Conservation (phyloP, 1,140 invertebrate genomes). For the Nautilus pompilius region DNA sequence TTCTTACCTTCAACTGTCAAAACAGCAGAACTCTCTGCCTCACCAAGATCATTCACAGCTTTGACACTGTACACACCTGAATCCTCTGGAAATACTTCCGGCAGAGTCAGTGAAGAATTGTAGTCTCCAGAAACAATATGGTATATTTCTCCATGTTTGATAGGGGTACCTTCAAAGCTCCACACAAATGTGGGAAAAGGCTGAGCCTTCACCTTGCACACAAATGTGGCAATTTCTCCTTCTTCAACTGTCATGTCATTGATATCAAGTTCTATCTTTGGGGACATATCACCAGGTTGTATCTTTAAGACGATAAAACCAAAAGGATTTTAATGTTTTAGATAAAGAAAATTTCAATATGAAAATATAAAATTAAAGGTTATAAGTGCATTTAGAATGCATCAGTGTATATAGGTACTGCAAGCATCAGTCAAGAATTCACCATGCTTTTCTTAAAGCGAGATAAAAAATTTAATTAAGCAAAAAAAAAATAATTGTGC, state of each 20-base stretch:
- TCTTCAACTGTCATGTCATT: constrained; percentile 59
- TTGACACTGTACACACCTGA: constrained; percentile 91
- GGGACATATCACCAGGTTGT: constrained; percentile 24
- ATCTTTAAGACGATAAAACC: too few species aligned
- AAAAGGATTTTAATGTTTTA: too few species aligned
- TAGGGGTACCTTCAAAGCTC: constrained; percentile 68
- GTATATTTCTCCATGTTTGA: constrained; percentile 44
- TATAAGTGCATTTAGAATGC: too few species aligned
- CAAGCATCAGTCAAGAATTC: too few species aligned
- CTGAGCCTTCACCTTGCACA: constrained; percentile 73
- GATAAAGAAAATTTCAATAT: too few species aligned
- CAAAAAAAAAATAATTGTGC: too few species aligned
- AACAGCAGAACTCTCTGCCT: constrained; percentile 17
- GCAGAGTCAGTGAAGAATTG: constrained; percentile 61
- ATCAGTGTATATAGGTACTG: too few species aligned
- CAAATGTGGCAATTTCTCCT: constrained; percentile 87
- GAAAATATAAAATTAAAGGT: too few species aligned
- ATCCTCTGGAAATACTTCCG: constrained; percentile 95
- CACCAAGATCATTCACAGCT: constrained; percentile 68
- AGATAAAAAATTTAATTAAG: too few species aligned
- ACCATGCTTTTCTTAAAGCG: too few species aligned
- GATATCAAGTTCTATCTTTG: constrained; percentile 35
- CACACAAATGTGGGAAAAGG: constrained; percentile 39
- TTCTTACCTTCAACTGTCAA: constrained; percentile 15
- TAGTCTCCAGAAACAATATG: constrained; percentile 26